Base-by-base conservation (phyloP, 2,113 vertebrate genomes). In the Vicugna pacos region DNA sequence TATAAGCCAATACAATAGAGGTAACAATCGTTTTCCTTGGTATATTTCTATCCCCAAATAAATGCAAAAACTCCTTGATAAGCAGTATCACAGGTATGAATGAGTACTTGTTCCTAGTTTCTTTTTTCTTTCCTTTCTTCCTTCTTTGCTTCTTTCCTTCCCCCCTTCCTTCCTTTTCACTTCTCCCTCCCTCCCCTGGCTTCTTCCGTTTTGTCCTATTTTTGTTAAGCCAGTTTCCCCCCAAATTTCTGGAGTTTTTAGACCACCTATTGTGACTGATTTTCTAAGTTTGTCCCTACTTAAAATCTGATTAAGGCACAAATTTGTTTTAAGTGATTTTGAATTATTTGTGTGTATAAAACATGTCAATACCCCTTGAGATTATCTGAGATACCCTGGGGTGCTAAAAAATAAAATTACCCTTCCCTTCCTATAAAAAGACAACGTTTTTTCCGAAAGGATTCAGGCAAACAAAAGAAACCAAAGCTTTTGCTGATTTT, bases 301-400 rank as follows among this genome's bases (percentile, higher is more conserved):
- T 76, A 84, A 93, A 96, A 90, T 19, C 32, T 83, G 46, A 84
- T 81, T 92, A 91, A 48, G 46, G 14, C 67, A 15, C 22, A n/a
- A 56, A 87, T 85, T 95, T 80, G 38, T 77, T 92, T 83, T 38
- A 96, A 85, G 50, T n/a, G 8, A 84, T 82, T 94, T 96, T 92
- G 48, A 91, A 87, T 80, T 96, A 92, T 73, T 94, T 93, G 22
- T 88, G n/a, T 93, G 95, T 97, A 76, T 48, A 58, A 93, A 94
- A 73, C 48, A 87, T 88, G n/a, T 50, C 3, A 1, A 91, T n/a
- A 87, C 10, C 16, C 15, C 5, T 79, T 93, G 54, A 90, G 30
- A 79, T 58, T 79, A 28, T 94, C 69, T 89, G 60, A 96, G 48
- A 52, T n/a, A 54, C 30, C 35, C 26, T 15, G 48, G 50, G 48